Evolutionary conservation across 2,797 vertebrate genomes (phyloP), one percentile per base, ranked within the genome.

Genomic region (Myripristis murdjan): DNA sequence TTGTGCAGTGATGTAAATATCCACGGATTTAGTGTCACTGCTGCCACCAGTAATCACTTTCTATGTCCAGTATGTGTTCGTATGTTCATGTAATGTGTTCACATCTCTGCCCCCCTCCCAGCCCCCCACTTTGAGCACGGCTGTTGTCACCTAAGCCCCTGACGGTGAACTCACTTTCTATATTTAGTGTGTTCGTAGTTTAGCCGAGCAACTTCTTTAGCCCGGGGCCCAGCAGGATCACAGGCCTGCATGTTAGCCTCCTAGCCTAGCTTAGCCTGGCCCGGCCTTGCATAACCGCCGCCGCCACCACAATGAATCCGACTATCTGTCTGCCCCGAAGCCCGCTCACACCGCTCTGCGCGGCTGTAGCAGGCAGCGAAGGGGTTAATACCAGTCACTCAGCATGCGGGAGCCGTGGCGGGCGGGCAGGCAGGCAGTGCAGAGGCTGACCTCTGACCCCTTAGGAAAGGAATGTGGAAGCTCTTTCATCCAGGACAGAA

Each of bases 401-500:
- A 92, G 89, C 86, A 88, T 90, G 87, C 83, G 68, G 89, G 89
- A 88, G 87, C 78, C 59, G 75, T 85, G 85, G 87, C 74, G 31
- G 81, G 86, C 56, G 49, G 72, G 86, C 85, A 63, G 74, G 83
- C 84, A 82, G 90, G 88, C 91, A 90, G 89, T 87, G 90, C 90
- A 90, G 90, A 90, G 85, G 75, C 71, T 93, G 92, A 94, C 91
- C 93, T 92, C 87, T 95, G 92, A 95, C 92, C 93, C 78, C 39
- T 20, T 66, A 90, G 91, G 86, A 91, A 91, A 94, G 93, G 94
- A 95, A 95, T 95, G 94, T 94, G 92, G 93, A 95, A 95, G 92
- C 92, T 91, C 92, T 94, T 95, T 95, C 91, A 95, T 95, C 93
- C 93, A 84, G 84, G 92, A 93, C 91, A 92, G 93, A 93, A 93